Base-by-base conservation (phyloP, 1,140 invertebrate species). In the Drosophila equinoxialis region DNA sequence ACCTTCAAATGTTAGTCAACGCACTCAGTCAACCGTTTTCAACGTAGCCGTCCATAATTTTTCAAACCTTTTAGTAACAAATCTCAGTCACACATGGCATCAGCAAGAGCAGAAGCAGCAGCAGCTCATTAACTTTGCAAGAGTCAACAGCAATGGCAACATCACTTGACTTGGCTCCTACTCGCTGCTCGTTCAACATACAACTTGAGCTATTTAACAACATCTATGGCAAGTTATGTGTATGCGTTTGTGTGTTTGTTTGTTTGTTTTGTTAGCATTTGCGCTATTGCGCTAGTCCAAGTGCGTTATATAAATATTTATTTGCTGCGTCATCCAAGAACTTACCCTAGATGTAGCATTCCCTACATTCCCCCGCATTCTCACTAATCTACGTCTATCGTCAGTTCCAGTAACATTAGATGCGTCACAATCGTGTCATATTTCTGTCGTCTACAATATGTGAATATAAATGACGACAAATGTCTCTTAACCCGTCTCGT, bases 161-260 rank as follows among this genome's bases (percentile, higher is more conserved):
- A 51, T 51, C 17, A 51, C 45, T 51, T 51, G 45, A 20, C 81
- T 78, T 67, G 64, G 37, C 67, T 33, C 26, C 37, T 60, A 75
- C 59, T 71, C 65, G 59, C 51, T 62, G 72, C 37, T 45, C 23
- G 20, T 41, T 41, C 78, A 81, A 72, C 57, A 70, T 41, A 77
- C 77, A 69, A 82, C 82, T 86, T 79, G 69, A 87, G 83, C 79
- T 79, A 83, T 87, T 86, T 86, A 86, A 83, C 83, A 67, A 77
- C 83, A 85, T 74, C 57, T 71, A 81, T 86, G 68, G 67, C 75
- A 71, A 51, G 65, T 55, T 73, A 23, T 63, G 66, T 70, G 61
- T 45, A 70, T 76, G 65, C 23, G 58, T 65, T 58, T 64, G 33
- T 48, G 65, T 66, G 65, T 60, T 35, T 73, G 42, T 61, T 58